Base-by-base conservation (phyloP, 2,113 vertebrate genomes). In the Lasiurus cinereus region DNA sequence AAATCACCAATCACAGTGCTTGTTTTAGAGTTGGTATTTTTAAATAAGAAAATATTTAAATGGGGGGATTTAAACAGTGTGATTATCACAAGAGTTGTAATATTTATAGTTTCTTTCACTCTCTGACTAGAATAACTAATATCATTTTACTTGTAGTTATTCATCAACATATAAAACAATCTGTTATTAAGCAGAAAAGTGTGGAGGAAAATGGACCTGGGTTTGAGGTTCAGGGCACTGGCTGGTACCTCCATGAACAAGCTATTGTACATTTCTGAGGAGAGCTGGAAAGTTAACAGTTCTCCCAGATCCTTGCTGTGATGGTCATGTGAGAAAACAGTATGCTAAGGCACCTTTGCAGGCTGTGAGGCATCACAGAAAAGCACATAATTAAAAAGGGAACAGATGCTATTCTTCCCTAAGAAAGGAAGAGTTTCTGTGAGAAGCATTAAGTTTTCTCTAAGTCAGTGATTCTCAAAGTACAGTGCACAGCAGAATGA, bases 1-100 rank as follows among this genome's bases (percentile, higher is more conserved):
- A 93, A 94, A 74, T 85, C 46, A 93, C 50, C 43, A 46, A 84
- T 24, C 19, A 64, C 3, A 29, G 27, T 36, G 31, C 13, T 39
- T 86, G 33, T 36, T 72, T 10, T 36, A 76, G 43, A 59, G 36
- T 15, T 90, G 36, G 22, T n/a, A 80, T 79, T 69, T 78, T 86
- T 89, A 92, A 88, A 69, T 79, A 18, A 87, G 31, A 85, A 94
- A 94, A 76, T 66, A 33, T 80, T 24, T 14, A 24, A 64, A 46
- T 56, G 54, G 7, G 54, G 69, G 29, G 64, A 9, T 39, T 2
- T 22, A n/a, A 79, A 62, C 39, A 8, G 0, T 19, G 5, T 36
- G 33, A 48, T 86, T 89, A 87, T 62, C 59, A 80, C 5, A 43
- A 66, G 31, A 86, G 13, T n/a, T 66, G 48, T 4, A 90, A 18